Evolutionary conservation across 2,888 invertebrate species (phyloP).

Genomic region (Hartigia nigra): DNA sequence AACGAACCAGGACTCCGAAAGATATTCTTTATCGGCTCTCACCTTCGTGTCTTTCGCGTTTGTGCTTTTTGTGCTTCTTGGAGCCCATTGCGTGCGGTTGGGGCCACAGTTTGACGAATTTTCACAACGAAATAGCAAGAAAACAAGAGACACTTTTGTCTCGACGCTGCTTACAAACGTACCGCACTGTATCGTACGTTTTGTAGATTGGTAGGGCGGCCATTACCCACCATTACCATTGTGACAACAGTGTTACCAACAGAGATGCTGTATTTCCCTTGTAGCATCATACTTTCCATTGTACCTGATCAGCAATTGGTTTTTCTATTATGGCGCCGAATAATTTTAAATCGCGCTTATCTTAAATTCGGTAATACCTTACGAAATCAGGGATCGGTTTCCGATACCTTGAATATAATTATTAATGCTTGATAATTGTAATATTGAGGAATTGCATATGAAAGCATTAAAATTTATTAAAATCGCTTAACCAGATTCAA

Average conservation of each 20-base stretch:
- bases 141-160: conserved; percentile 5
- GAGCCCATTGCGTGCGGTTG: conserved; percentile 56
- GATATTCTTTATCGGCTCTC: conserved; percentile 33
- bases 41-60: conserved; percentile 63
- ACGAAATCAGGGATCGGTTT: background rate
- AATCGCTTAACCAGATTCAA: background rate
- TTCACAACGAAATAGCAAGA: conserved; percentile 13
- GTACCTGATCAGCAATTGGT: background rate
- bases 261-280: background rate
- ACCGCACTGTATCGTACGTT: background rate
- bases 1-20: conserved; percentile 5
- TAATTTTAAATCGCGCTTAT: background rate
- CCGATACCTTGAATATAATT: background rate
- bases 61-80: conserved; percentile 64
- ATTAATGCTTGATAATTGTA: background rate
- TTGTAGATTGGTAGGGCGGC: background rate
- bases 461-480: background rate
- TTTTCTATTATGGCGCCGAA: background rate
- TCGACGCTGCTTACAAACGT: background rate
- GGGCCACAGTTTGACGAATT: conserved; percentile 41
- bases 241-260: background rate
- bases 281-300: background rate
- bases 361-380: background rate
- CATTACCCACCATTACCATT: background rate
- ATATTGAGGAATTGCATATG: background rate